Conservation (phyloP, 2,888 invertebrate species). For the Ptilodon capucinus region DNA sequence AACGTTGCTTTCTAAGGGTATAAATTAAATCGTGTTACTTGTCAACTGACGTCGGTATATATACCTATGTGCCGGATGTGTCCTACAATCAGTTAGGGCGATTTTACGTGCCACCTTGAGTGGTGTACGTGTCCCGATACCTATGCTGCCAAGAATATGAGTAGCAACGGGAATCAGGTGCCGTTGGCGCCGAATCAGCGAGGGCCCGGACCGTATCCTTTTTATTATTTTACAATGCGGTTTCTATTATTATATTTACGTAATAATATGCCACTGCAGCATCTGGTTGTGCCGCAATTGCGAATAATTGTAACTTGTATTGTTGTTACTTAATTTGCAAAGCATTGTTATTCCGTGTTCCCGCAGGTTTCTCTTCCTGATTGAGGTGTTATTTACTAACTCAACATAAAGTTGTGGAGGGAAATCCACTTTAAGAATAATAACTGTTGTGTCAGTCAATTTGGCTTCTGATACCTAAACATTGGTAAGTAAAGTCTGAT, state of each 20-base stretch:
- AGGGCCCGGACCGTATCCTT: conserved; percentile 84
- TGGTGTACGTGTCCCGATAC: conserved; percentile 83
- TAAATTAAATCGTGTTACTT: conserved; percentile 72
- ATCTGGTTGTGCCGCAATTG: conserved; percentile 65
- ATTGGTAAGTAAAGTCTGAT: too few relatives aligned
- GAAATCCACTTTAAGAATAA: background rate
- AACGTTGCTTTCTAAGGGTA: conserved; percentile 66
- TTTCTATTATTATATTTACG: conserved; percentile 70
- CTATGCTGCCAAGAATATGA: conserved; percentile 84
- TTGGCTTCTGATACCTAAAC: background rate
- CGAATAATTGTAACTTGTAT: conserved; percentile 47
- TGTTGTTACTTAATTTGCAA: conserved; percentile 29
- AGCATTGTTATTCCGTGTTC: background rate
- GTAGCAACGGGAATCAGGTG: conserved; percentile 86
- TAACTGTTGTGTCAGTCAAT: background rate
- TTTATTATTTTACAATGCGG: conserved; percentile 50
- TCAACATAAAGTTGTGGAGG: conserved; percentile 6
- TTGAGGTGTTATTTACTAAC: background rate
- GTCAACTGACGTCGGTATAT: conserved; percentile 74
- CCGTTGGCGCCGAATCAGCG: conserved; percentile 83
- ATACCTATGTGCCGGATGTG: conserved; percentile 80
- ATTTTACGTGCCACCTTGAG: conserved; percentile 84
- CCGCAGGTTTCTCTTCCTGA: background rate
- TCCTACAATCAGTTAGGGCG: conserved; percentile 81
- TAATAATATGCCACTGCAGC: conserved; percentile 74